Evolutionary conservation across 2,113 vertebrate species (phyloP), one percentile per base, ranked within the genome.

Genomic region (Tragelaphus buxtoni): DNA sequence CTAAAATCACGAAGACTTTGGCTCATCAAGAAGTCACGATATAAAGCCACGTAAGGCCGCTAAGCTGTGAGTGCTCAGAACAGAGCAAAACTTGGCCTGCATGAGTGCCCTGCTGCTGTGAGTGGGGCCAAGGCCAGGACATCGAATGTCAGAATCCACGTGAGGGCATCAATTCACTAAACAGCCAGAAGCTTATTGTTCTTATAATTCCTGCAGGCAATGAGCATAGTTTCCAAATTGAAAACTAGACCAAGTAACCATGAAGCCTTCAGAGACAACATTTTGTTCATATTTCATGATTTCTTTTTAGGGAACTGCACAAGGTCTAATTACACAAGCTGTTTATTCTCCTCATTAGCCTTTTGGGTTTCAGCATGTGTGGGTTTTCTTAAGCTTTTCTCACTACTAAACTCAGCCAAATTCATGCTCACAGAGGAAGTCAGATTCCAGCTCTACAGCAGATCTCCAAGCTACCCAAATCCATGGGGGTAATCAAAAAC

Each of bases 261-360:
- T 80, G 94, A 85, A 9, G 7, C 84, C 94, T 87, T 96, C 39
- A 65, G 82, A 96, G 94, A 95, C 77, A 88, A 88, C 35, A 83
- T 83, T 96, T 49, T 96, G 87, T 92, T 76, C 49, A 92, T 61
- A 87, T 96, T 97, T 92, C 92, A 92, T 84, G 94, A 90, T 94
- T 95, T 93, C 92, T 72, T 96, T 95, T 93, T 91, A 95, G 76
- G 76, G 87, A 97, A 93, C 96, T 58, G 53, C 79, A 79, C 80
- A 94, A 83, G 92, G 74, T 80, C 88, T 97, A 90, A 94, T 90
- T 88, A 55, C 74, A 55, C 55, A 92, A 84, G 69, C 80, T 92
- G 80, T 84, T 96, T 94, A 79, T 88, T 77, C 91, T 95, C 92
- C 91, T 95, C 92, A 63, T 96, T 84, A 92, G 76, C 81, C 95